phyloP scores from a whole-genome alignment of 2,113 vertebrate species.

The Mesocricetus auratus region DNA sequence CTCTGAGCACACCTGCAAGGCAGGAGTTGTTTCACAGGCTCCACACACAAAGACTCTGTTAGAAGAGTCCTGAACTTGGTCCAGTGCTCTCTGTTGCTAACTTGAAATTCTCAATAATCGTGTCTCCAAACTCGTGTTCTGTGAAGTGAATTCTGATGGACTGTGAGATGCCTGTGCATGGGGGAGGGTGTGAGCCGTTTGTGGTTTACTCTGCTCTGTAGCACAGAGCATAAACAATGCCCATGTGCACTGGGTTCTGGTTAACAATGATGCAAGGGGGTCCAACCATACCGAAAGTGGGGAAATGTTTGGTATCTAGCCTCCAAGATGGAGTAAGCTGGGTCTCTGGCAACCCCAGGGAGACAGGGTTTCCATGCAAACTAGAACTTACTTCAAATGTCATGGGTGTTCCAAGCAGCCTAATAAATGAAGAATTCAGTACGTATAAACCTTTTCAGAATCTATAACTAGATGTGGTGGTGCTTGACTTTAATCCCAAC shows the following conservation, averaged over 20 bases:
- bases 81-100: neutral
- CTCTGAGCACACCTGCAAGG: neutral
- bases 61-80: neutral
- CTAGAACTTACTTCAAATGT: neutral
- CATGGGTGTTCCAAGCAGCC: neutral
- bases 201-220: neutral
- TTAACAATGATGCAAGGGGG: neutral
- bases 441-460: neutral
- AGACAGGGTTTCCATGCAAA: neutral
- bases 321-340: neutral
- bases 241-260: neutral
- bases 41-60: neutral
- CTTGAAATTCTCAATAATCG: neutral
- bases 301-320: neutral
- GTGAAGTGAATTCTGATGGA: neutral
- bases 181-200: neutral
- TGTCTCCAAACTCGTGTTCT: neutral
- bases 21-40: neutral
- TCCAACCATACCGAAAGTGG: neutral
- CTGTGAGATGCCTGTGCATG: rapidly evolving
- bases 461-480: neutral
- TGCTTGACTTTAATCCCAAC: neutral
- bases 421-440: neutral
- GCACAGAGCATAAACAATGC: neutral
- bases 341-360: neutral